These are phyloP conservation scores for Pipistrellus nathusii DNA, from an alignment of 2,797 vertebrate species.

Conservation along the genomic window DNA sequence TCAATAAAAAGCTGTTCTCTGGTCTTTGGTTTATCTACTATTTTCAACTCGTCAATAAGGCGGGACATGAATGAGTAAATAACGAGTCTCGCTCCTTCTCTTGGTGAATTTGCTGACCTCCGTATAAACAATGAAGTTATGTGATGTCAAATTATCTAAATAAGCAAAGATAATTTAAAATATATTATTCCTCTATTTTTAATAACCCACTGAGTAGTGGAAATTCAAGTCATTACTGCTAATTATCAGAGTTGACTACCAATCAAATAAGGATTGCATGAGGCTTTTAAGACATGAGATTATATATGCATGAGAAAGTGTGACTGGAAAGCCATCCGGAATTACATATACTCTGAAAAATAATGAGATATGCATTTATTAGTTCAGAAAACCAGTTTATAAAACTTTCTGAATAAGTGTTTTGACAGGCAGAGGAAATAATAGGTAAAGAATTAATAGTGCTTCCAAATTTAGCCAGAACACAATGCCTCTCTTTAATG, in stretches of 20 bases:
- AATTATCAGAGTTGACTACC: not conserved
- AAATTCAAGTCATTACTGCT: not conserved
- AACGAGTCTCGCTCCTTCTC: too few species aligned
- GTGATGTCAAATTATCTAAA: not conserved
- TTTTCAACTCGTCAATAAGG: not conserved
- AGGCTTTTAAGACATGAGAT: not conserved
- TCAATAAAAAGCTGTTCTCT: not conserved
- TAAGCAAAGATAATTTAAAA: not conserved
- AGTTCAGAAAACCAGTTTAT: slow-evolving; percentile 36
- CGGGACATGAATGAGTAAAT: not conserved
- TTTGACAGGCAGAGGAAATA: slow-evolving; percentile 50
- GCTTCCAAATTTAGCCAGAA: slow-evolving; percentile 61
- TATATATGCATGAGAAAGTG: not conserved
- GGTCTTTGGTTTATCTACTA: not conserved
- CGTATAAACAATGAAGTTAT: not conserved
- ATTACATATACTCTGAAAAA: not conserved
- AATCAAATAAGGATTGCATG: not conserved
- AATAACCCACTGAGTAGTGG: not conserved
- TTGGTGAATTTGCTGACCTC: too few species aligned
- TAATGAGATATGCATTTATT: slow-evolving; percentile 30
- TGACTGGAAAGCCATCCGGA: not conserved
- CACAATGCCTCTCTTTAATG: slow-evolving; percentile 47
- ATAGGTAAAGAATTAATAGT: slow-evolving; percentile 38
- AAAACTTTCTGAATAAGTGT: slow-evolving; percentile 7
- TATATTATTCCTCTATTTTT: not conserved